These are phyloP conservation scores for Zeugodacus cucurbitae DNA, from an alignment of 1,140 invertebrate genomes.

Conservation along the genomic window DNA sequence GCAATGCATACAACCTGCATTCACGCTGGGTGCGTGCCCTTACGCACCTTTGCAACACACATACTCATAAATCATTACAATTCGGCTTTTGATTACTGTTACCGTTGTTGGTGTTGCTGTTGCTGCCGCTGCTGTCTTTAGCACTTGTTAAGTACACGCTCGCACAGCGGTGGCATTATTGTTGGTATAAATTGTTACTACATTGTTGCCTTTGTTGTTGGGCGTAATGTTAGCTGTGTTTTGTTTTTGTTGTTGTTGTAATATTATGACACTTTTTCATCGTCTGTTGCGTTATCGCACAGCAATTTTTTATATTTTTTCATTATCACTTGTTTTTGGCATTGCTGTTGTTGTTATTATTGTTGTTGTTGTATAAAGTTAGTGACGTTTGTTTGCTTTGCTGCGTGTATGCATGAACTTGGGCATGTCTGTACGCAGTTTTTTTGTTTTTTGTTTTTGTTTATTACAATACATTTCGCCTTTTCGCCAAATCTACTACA, in stretches of 20 bases:
- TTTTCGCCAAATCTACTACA: neutral
- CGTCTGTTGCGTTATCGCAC: conserved; percentile 10
- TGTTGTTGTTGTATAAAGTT: neutral
- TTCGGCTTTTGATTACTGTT: neutral
- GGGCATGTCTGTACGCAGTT: neutral
- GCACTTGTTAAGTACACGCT: neutral
- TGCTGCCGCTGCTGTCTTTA: neutral
- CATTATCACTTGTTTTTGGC: neutral
- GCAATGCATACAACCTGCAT: neutral
- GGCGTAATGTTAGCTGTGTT: neutral
- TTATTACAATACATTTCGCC: neutral
- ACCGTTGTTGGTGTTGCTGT: no score
- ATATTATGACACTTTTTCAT: conserved; percentile 28
- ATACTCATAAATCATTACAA: conserved; percentile 2
- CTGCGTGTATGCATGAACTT: neutral
- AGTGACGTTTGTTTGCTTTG: neutral
- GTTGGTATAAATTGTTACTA: neutral
- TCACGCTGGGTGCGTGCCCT: neutral
- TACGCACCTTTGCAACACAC: neutral
- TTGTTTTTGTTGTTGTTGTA: neutral
- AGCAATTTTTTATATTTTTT: neutral
- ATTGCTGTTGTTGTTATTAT: no score
- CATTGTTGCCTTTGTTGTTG: neutral
- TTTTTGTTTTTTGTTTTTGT: neutral
- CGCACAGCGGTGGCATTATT: neutral